These are phyloP conservation scores for Ovis canadensis DNA, from an alignment of 2,113 vertebrate species.

Conservation along the genomic window DNA sequence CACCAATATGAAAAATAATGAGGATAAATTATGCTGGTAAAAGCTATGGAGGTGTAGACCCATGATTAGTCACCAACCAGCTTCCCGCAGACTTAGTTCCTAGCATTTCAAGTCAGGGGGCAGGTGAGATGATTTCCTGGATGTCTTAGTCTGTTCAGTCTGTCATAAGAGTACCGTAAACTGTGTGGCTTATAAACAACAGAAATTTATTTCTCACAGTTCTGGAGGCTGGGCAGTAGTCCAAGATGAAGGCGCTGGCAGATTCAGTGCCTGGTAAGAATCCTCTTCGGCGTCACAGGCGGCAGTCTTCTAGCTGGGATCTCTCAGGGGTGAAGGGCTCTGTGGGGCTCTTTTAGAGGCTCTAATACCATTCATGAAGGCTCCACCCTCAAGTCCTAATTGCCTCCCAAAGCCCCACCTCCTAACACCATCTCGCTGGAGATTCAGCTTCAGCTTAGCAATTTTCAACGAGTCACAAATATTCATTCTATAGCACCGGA, in stretches of 20 bases:
- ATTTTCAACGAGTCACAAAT: neutral
- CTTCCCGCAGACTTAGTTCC: neutral
- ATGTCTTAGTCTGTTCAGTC: neutral
- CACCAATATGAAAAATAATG: neutral
- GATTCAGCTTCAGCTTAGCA: neutral
- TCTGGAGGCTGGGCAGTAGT: neutral
- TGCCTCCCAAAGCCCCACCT: neutral
- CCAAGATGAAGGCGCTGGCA: neutral
- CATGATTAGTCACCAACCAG: too few species aligned
- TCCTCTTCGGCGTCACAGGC: rapidly evolving
- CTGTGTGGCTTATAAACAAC: neutral
- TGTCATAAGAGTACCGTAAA: neutral
- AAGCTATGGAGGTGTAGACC: neutral
- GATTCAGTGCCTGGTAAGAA: neutral
- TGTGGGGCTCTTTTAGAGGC: neutral
- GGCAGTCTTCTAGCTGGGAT: neutral
- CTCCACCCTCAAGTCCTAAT: neutral
- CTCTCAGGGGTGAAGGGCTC: rapidly evolving
- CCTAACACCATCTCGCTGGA: neutral
- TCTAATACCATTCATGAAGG: neutral
- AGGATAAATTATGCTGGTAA: neutral
- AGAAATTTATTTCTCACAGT: neutral
- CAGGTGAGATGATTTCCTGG: neutral
- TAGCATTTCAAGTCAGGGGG: neutral
- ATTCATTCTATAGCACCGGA: neutral